phyloP scores from a whole-genome alignment of 2,888 invertebrate species.

The Argynnis bischoffii region DNA sequence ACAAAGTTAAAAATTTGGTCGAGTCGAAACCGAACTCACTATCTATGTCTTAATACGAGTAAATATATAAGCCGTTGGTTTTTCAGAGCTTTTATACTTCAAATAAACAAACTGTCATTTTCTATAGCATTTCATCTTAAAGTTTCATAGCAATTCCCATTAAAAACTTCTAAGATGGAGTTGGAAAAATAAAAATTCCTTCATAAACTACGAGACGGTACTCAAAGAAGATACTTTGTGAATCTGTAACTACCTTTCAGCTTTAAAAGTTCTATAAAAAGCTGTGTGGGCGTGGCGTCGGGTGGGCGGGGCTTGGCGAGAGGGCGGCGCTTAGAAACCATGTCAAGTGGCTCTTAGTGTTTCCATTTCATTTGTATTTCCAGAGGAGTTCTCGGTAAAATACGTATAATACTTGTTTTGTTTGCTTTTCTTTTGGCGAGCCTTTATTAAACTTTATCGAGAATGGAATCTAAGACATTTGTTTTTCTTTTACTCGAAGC shows the following conservation, averaged over 20 bases:
- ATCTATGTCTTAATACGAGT: neutral
- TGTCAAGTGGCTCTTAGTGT: slow-evolving; percentile 57
- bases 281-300: slow-evolving; percentile 32
- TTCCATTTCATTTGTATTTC: slow-evolving; percentile 35
- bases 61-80: too few relatives aligned
- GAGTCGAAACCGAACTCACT: neutral
- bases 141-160: too few relatives aligned
- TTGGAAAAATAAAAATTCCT: slow-evolving; percentile 19
- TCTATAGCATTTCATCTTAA: too few relatives aligned
- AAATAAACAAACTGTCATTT: too few relatives aligned
- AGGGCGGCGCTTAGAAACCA: slow-evolving; percentile 59
- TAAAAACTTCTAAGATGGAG: slow-evolving; percentile 2
- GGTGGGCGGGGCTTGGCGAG: slow-evolving; percentile 45
- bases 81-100: too few relatives aligned
- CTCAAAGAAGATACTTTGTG: slow-evolving; percentile 25
- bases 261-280: slow-evolving; percentile 32
- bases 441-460: neutral
- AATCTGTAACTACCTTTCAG: slow-evolving; percentile 20
- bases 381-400: slow-evolving; percentile 26
- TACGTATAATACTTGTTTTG: slow-evolving; percentile 18
- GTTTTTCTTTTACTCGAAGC: too few relatives aligned
- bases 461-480: too few relatives aligned
- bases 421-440: slow-evolving; percentile 11
- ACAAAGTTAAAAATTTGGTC: neutral
- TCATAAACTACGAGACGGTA: slow-evolving; percentile 20